Evolutionary conservation across 2,888 invertebrate genomes (phyloP).

Genomic region (Pseudolycoriella hygida): DNA sequence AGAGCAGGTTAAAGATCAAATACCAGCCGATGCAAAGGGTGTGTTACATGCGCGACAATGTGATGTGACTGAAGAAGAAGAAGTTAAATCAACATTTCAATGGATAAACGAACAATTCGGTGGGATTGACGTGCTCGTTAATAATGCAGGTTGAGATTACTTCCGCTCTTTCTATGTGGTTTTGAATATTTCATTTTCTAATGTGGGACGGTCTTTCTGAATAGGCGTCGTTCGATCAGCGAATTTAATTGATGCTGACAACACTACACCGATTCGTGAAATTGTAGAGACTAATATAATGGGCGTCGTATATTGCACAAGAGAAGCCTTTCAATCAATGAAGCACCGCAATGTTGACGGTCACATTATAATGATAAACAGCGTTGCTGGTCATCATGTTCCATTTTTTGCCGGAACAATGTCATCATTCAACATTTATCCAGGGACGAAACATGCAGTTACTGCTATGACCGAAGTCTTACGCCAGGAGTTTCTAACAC

Average conservation of each 20-base stretch:
- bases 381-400: constrained; percentile 21
- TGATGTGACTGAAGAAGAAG: constrained; percentile 34
- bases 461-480: constrained; percentile 23
- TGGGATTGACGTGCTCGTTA: constrained; percentile 37
- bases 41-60: constrained; percentile 27
- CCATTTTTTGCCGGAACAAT: constrained; percentile 10
- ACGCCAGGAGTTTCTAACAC: constrained; percentile 22
- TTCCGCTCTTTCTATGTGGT: too few species aligned
- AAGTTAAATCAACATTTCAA: constrained; percentile 34
- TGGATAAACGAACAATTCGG: constrained; percentile 33
- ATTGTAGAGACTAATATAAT: constrained; percentile 31
- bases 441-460: constrained; percentile 22
- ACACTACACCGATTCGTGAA: constrained; percentile 14
- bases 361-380: constrained; percentile 32
- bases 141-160: too few species aligned
- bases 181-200: too few species aligned
- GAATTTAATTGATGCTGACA: constrained; percentile 4
- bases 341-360: constrained; percentile 28
- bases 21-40: constrained; percentile 15
- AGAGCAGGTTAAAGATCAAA: constrained; percentile 14
- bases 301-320: constrained; percentile 30
- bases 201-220: too few species aligned
- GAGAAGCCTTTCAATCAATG: constrained; percentile 33
- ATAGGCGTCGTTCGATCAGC: constrained; percentile 16
- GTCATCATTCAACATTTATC: constrained; percentile 21